Evolutionary conservation across 2,113 vertebrate species (phyloP).

Genomic region (Paratilapia polleni): DNA sequence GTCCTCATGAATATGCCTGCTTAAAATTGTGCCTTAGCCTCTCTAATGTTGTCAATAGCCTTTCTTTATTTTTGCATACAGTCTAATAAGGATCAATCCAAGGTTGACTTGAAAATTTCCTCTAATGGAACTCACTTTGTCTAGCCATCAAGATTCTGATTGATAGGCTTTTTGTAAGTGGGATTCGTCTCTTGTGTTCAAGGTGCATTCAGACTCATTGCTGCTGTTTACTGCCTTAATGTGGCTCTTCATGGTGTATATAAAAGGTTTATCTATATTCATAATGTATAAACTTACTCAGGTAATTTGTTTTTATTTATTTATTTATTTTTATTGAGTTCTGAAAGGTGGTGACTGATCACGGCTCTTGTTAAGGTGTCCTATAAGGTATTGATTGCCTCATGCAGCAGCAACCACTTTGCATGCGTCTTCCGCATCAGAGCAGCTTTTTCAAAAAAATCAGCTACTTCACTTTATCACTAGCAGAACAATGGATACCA

Average conservation of each 20-base stretch:
- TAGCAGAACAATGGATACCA: not conserved
- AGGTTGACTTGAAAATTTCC: not conserved
- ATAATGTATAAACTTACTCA: constrained; percentile 27
- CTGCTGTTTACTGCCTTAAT: constrained; percentile 34
- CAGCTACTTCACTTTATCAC: not conserved
- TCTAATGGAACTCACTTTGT: constrained; percentile 7
- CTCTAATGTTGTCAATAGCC: not conserved
- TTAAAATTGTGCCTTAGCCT: constrained; percentile 21
- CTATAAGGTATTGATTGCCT: constrained; percentile 41
- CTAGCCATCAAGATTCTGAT: constrained; percentile 39
- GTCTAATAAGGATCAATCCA: not conserved
- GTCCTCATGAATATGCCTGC: constrained; percentile 53
- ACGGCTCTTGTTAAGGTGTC: constrained; percentile 33
- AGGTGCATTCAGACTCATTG: constrained; percentile 3
- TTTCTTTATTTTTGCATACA: not conserved
- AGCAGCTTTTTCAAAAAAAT: constrained; percentile 6
- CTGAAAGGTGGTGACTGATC: constrained; percentile 37
- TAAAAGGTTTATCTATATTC: constrained; percentile 34
- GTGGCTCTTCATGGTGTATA: constrained; percentile 26
- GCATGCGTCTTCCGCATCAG: constrained; percentile 33
- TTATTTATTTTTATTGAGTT: constrained; percentile 38
- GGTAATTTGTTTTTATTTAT: constrained; percentile 25
- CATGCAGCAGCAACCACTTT: constrained; percentile 33
- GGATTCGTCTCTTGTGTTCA: constrained; percentile 11
- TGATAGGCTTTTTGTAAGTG: constrained; percentile 23